These are phyloP conservation scores for Pyrochroa serraticornis DNA, from an alignment of 2,888 invertebrate species.

Conservation along the genomic window DNA sequence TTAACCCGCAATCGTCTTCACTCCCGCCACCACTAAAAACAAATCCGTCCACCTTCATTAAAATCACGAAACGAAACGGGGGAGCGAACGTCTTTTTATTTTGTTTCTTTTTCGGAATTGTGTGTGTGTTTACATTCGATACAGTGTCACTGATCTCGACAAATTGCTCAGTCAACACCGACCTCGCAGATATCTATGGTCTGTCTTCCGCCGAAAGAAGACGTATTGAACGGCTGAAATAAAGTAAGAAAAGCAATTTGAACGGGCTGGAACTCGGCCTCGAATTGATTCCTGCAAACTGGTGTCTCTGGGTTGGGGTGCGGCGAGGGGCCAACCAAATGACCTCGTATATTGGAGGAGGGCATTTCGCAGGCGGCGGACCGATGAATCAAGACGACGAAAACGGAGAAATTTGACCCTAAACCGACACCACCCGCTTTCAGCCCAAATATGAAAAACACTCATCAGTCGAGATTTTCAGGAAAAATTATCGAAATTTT, in stretches of 20 bases:
- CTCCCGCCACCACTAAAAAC: constrained; percentile 3
- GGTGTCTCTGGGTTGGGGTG: constrained; percentile 40
- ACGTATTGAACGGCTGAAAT: constrained; percentile 51
- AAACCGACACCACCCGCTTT: no score
- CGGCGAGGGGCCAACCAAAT: constrained; percentile 31
- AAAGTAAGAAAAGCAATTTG: constrained; percentile 56
- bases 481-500: no score
- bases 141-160: constrained; percentile 47
- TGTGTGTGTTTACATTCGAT: constrained; percentile 46
- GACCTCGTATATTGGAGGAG: constrained; percentile 47
- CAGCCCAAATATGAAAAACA: no score
- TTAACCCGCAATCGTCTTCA: background rate
- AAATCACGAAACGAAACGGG: constrained; percentile 4
- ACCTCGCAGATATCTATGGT: constrained; percentile 43
- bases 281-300: constrained; percentile 55
- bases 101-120: constrained; percentile 11
- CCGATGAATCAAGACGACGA: no score
- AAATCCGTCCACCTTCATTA: constrained; percentile 6
- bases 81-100: constrained; percentile 35
- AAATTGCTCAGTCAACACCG: constrained; percentile 52
- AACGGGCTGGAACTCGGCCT: constrained; percentile 50
- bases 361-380: constrained; percentile 36
- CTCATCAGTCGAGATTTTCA: no score
- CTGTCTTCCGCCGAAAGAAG: constrained; percentile 46
- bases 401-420: no score